Percentiles rank a stretch among this genome's conserved stretches.
These are phyloP conservation scores for Drosophila hamatofila DNA, from an alignment of 2,888 invertebrate genomes.

Conservation along the genomic window DNA sequence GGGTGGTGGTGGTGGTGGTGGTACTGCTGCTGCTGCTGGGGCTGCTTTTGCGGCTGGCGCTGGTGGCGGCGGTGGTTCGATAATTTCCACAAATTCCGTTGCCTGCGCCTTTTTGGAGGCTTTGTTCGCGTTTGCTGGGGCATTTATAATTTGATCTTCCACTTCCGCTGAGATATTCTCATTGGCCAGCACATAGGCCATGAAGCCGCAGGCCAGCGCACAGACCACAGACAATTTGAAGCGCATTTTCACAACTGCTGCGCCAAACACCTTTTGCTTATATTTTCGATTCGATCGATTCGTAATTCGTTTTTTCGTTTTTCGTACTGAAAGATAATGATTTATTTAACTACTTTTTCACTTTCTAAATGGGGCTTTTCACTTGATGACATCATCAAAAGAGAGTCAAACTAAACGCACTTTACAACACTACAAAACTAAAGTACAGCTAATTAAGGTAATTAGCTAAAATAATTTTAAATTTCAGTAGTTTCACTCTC, in stretches of 20 bases:
- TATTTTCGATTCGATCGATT: constrained; percentile 41
- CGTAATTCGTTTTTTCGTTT: constrained; percentile 52
- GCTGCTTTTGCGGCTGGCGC: background rate
- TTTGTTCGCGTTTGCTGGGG: constrained; percentile 38
- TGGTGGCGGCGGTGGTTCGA: constrained; percentile 26
- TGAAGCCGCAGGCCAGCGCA: constrained; percentile 75
- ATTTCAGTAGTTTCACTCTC: constrained; percentile 9
- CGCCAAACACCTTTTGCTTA: constrained; percentile 8
- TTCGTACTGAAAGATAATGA: constrained; percentile 60
- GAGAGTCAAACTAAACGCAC: background rate
- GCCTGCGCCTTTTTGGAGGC: constrained; percentile 41
- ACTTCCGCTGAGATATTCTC: constrained; percentile 76
- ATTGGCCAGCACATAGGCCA: constrained; percentile 73
- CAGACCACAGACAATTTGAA: constrained; percentile 79
- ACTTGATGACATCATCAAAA: constrained; percentile 18
- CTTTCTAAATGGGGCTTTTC: background rate
- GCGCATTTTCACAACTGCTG: constrained; percentile 65
- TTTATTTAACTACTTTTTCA: background rate
- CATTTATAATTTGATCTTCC: constrained; percentile 60
- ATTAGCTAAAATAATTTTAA: constrained; percentile 9
- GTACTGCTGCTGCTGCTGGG: background rate
- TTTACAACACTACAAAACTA: constrained; percentile 2
- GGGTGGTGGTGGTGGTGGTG: background rate
- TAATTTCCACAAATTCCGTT: constrained; percentile 67
- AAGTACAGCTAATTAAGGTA: background rate